phyloP scores from a whole-genome alignment of 2,888 invertebrate species.

The Dermolepida albohirtum region DNA sequence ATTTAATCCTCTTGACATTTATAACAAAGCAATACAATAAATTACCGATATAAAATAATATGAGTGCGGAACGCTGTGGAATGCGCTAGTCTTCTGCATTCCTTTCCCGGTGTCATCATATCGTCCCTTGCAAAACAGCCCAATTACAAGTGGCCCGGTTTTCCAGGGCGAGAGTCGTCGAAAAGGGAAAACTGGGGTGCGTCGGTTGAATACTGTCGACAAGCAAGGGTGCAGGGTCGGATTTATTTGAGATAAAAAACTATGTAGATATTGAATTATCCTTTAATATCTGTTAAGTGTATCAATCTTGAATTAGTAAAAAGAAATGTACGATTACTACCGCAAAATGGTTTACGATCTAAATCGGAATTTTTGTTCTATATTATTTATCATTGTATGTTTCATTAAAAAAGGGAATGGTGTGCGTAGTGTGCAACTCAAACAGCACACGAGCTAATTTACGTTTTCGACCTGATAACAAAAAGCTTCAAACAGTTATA shows the following conservation, averaged over 20 bases:
- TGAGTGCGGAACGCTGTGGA: conserved; percentile 61
- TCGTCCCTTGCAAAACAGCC: conserved; percentile 53
- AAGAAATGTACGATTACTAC: too few species aligned
- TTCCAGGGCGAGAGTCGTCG: conserved; percentile 41
- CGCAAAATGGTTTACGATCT: too few species aligned
- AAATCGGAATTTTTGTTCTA: too few species aligned
- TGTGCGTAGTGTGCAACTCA: too few species aligned
- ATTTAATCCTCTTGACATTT: conserved; percentile 63
- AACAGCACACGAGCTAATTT: too few species aligned
- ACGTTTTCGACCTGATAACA: too few species aligned
- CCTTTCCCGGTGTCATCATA: conserved; percentile 58
- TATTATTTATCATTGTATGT: too few species aligned
- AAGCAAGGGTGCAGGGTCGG: conserved; percentile 33
- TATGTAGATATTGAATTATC: neutral
- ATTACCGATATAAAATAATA: conserved; percentile 66
- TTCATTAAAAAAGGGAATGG: too few species aligned
- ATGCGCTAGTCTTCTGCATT: conserved; percentile 63
- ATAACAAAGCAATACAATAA: conserved; percentile 65
- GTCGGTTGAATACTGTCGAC: conserved; percentile 35
- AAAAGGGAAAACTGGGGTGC: conserved; percentile 42
- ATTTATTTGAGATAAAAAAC: conserved; percentile 35
- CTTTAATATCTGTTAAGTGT: too few species aligned
- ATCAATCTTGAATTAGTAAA: too few species aligned
- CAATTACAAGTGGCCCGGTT: conserved; percentile 54
- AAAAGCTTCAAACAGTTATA: too few species aligned